Conservation (phyloP, 2,888 invertebrate genomes). For the Buathra laborator region DNA sequence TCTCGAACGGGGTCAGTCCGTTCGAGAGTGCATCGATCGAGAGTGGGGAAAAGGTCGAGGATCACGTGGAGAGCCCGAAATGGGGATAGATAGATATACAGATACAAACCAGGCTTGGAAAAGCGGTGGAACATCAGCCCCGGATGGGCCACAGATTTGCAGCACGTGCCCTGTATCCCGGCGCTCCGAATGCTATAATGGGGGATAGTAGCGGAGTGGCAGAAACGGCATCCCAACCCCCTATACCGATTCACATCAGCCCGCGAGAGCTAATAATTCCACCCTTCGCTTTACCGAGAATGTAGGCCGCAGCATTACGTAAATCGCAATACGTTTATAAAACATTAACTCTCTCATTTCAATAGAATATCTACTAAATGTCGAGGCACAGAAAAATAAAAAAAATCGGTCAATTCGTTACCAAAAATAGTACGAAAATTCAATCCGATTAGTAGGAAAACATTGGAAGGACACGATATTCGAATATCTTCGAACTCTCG, state of each 20-base stretch:
- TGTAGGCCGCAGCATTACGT: slow-evolving; percentile 6
- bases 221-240: slow-evolving; percentile 26
- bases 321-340: background rate
- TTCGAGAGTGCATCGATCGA: slow-evolving; percentile 27
- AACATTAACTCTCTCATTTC: background rate
- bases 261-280: slow-evolving; percentile 50
- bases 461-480: background rate
- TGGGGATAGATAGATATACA: slow-evolving; percentile 24
- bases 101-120: slow-evolving; percentile 30
- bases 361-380: background rate
- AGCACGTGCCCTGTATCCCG: slow-evolving; percentile 25
- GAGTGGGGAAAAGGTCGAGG: slow-evolving; percentile 42
- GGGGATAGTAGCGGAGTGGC: slow-evolving; percentile 30
- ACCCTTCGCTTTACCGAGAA: slow-evolving; percentile 41
- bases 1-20: slow-evolving; percentile 32
- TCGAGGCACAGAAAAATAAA: background rate
- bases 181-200: slow-evolving; percentile 39
- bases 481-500: background rate
- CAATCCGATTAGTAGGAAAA: background rate
- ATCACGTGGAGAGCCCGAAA: slow-evolving; percentile 42
- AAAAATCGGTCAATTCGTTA: background rate
- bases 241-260: slow-evolving; percentile 39
- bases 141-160: slow-evolving; percentile 40
- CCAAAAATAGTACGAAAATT: slow-evolving; percentile 1
- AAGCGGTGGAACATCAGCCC: slow-evolving; percentile 26